These are phyloP conservation scores for Emydura subglobosa DNA, from an alignment of 2,113 vertebrate species.

Conservation along the genomic window DNA sequence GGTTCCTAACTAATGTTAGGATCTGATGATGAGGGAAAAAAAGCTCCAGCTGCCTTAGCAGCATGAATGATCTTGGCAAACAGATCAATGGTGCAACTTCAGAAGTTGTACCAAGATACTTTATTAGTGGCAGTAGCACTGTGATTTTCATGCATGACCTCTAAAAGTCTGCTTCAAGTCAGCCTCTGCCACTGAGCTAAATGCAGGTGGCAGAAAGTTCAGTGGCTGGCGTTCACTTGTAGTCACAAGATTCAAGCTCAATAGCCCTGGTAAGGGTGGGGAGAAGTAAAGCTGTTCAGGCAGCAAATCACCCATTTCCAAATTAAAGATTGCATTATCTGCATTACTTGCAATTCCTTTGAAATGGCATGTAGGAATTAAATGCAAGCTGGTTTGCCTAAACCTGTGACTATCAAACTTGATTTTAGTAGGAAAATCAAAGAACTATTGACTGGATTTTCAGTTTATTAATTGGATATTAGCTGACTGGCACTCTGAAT, in stretches of 20 bases:
- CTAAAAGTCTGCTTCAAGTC: not conserved
- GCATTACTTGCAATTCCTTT: not conserved
- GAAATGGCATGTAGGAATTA: not conserved
- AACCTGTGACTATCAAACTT: fast-evolving
- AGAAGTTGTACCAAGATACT: not conserved
- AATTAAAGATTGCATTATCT: not conserved
- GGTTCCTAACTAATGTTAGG: not conserved
- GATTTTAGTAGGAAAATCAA: not conserved
- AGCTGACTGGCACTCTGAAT: not conserved
- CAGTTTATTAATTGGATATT: not conserved
- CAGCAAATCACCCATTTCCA: not conserved
- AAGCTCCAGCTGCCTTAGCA: not conserved
- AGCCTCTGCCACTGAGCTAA: not conserved
- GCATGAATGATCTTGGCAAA: not conserved
- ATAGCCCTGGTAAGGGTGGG: not conserved
- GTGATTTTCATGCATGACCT: not conserved
- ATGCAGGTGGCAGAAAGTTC: not conserved
- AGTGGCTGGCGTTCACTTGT: not conserved
- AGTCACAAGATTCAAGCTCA: not conserved
- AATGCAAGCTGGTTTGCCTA: not conserved
- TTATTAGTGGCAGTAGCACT: not conserved
- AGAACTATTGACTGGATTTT: not conserved
- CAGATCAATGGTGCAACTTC: not conserved
- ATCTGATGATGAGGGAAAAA: not conserved
- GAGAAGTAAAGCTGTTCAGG: not conserved